phyloP scores from a whole-genome alignment of 2,888 invertebrate species.

The Gastracanthus pulcherrimus region DNA sequence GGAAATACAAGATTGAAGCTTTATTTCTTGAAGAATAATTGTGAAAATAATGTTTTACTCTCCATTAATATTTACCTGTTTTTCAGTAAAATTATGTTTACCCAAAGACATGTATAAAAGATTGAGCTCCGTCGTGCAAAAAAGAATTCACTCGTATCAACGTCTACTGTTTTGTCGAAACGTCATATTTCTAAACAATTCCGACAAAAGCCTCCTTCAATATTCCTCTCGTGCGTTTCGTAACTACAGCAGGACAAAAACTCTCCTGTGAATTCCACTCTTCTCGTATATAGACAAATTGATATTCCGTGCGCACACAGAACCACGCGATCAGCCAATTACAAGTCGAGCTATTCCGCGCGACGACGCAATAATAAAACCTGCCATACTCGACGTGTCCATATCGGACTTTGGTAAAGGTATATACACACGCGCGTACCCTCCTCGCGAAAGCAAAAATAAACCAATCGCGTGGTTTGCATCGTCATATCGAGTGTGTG shows the following conservation, averaged over 20 bases:
- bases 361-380: constrained; percentile 17
- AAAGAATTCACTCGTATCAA: background rate
- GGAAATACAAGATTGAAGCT: too few species aligned
- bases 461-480: background rate
- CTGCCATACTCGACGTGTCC: constrained; percentile 4
- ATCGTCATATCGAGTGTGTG: background rate
- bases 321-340: constrained; percentile 11
- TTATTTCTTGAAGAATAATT: too few species aligned
- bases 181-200: background rate
- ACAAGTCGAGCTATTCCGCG: constrained; percentile 3
- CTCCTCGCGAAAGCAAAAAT: background rate
- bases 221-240: background rate
- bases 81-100: too few species aligned
- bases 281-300: background rate
- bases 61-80: too few species aligned
- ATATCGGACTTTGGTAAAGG: background rate
- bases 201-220: background rate
- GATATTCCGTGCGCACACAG: constrained; percentile 5
- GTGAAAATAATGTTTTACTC: too few species aligned
- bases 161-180: background rate
- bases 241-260: background rate
- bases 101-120: too few species aligned
- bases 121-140: too few species aligned
- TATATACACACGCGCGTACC: background rate
- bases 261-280: constrained; percentile 1